Conservation (phyloP, 2,113 vertebrate genomes). For the Pteropus alecto region DNA sequence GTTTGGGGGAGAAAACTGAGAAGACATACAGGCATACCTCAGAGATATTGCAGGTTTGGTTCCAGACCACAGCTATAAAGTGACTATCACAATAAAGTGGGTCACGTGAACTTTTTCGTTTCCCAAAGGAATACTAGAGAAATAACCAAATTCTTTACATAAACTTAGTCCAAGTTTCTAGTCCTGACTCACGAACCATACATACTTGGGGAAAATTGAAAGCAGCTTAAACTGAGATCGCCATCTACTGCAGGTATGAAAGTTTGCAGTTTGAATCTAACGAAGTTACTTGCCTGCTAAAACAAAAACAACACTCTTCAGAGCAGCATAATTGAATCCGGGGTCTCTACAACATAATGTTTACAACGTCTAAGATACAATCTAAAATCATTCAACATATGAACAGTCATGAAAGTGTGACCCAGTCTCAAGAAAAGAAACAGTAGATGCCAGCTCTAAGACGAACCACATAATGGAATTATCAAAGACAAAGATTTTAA, state of each 20-base stretch:
- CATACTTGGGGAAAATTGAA: not conserved
- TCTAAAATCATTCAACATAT: not conserved
- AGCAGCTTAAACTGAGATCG: not conserved
- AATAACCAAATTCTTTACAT: not conserved
- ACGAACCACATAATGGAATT: not conserved
- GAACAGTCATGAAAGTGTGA: not conserved
- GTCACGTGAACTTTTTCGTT: too few relatives aligned
- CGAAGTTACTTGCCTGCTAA: not conserved
- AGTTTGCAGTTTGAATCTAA: not conserved
- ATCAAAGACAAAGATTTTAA: too few relatives aligned
- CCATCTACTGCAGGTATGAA: not conserved
- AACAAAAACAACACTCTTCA: not conserved
- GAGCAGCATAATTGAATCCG: not conserved
- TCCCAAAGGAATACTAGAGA: too few relatives aligned
- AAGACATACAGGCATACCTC: too few relatives aligned
- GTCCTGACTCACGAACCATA: not conserved
- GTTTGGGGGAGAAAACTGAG: too few relatives aligned
- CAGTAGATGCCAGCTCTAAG: not conserved
- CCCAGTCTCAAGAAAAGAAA: not conserved
- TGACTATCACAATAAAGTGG: too few relatives aligned
- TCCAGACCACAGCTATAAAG: too few relatives aligned
- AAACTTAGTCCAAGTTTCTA: not conserved
- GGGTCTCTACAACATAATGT: too few relatives aligned
- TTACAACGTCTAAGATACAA: not conserved
- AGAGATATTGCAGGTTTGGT: too few relatives aligned